These are phyloP conservation scores for Gadus chalcogrammus DNA, from an alignment of 2,113 vertebrate species.

Conservation along the genomic window DNA sequence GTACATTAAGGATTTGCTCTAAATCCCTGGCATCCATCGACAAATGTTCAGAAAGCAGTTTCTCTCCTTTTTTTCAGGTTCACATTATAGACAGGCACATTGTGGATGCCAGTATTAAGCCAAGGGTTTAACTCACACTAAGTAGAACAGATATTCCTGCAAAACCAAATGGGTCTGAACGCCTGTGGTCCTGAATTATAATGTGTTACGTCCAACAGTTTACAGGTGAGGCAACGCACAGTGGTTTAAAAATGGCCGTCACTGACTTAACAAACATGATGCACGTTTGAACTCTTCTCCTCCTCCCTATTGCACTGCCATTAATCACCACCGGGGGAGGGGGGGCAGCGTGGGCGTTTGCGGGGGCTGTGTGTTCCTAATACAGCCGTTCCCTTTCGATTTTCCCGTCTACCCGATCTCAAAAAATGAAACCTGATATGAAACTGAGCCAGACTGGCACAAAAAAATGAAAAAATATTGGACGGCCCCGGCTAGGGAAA, in stretches of 20 bases:
- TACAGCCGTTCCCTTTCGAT: slow-evolving; percentile 15
- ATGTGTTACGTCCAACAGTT: not conserved
- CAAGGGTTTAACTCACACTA: not conserved
- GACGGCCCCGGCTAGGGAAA: slow-evolving; percentile 30
- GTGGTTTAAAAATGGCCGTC: not conserved
- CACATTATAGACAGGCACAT: not conserved
- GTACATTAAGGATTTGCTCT: too few relatives aligned
- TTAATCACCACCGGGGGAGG: slow-evolving; percentile 10
- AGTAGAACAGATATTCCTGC: not conserved
- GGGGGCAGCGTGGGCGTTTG: too few relatives aligned
- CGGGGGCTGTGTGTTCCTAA: slow-evolving; percentile 12
- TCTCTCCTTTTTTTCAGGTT: not conserved
- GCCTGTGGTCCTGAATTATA: not conserved
- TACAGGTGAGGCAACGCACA: not conserved
- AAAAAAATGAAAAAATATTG: slow-evolving; percentile 11
- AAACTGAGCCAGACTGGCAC: not conserved
- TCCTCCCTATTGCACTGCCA: not conserved
- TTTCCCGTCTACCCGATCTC: slow-evolving; percentile 25
- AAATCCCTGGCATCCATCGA: not conserved
- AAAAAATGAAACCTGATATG: slow-evolving; percentile 44
- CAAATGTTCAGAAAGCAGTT: not conserved
- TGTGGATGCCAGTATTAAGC: not conserved
- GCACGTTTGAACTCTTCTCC: slow-evolving; percentile 4
- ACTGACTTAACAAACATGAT: slow-evolving; percentile 7
- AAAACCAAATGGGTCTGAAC: not conserved